phyloP scores from a whole-genome alignment of 2,888 invertebrate genomes.

The Megalurothrips usitatus region DNA sequence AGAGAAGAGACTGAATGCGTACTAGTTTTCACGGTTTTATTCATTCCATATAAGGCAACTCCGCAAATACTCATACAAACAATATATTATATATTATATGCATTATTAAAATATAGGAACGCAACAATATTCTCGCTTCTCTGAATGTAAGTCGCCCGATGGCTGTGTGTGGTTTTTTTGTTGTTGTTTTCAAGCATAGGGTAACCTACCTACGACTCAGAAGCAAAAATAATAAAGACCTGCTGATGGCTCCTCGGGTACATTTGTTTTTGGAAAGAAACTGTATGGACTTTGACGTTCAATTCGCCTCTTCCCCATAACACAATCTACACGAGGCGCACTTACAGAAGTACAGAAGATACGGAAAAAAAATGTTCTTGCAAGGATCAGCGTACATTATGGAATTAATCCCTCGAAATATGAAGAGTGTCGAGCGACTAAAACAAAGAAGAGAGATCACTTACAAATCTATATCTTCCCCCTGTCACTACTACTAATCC shows the following conservation, averaged over 20 bases:
- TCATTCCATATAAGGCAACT: background rate
- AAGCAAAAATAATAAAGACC: background rate
- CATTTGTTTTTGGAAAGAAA: no score
- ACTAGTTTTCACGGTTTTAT: background rate
- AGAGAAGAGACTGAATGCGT: background rate
- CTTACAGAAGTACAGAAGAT: background rate
- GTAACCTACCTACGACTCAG: background rate
- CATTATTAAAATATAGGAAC: background rate
- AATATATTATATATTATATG: background rate
- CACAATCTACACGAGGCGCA: background rate
- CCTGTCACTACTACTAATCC: background rate
- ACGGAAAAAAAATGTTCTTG: background rate
- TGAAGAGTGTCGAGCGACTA: background rate
- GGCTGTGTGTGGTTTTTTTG: background rate
- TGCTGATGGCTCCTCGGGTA: no score
- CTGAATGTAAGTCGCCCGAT: background rate
- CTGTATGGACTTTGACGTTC: no score
- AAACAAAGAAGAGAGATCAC: background rate
- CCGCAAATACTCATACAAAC: background rate
- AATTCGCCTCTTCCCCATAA: background rate
- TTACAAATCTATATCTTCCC: background rate
- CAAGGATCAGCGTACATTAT: background rate
- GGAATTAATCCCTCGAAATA: background rate
- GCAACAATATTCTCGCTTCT: background rate
- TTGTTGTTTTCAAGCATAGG: background rate